Percentiles rank a stretch among this genome's conserved stretches.
phyloP scores from a whole-genome alignment of 2,888 invertebrate species.

The Drosophila quinaria region DNA sequence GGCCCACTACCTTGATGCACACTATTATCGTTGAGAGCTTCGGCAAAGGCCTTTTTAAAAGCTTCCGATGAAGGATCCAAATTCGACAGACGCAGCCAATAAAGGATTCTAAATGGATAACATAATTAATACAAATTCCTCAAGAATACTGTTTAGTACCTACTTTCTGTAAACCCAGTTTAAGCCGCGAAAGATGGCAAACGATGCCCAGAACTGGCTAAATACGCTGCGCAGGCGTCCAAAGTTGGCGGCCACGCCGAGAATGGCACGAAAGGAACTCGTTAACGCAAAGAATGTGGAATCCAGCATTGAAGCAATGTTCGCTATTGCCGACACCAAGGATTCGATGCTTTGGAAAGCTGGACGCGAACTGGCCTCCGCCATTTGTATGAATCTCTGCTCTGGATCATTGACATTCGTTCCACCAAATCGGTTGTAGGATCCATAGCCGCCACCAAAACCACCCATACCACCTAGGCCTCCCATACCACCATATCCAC shows the following conservation, averaged over 20 bases:
- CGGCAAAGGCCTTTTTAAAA: constrained; percentile 86
- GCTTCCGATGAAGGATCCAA: constrained; percentile 84
- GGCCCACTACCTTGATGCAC: constrained; percentile 66
- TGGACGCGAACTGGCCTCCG: constrained; percentile 95
- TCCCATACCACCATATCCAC: constrained; percentile 48
- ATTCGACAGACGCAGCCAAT: constrained; percentile 83
- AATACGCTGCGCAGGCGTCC: constrained; percentile 93
- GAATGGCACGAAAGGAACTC: constrained; percentile 97
- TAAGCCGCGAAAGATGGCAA: constrained; percentile 92
- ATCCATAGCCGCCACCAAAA: constrained; percentile 56
- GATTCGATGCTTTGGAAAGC: constrained; percentile 98
- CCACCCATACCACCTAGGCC: constrained; percentile 46
- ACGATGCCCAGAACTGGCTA: constrained; percentile 94
- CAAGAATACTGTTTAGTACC: constrained; percentile 7
- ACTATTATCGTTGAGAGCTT: constrained; percentile 82
- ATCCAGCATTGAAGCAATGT: constrained; percentile 98
- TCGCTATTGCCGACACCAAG: constrained; percentile 95
- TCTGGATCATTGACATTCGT: constrained; percentile 83
- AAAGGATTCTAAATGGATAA: constrained; percentile 77
- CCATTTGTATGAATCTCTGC: constrained; percentile 91
- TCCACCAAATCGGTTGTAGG: constrained; percentile 80
- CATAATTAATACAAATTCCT: background rate
- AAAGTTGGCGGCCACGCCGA: constrained; percentile 98
- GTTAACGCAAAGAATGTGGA: constrained; percentile 98
- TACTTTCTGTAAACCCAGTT: constrained; percentile 92